Percentiles rank a stretch among this genome's conserved stretches.
These are phyloP conservation scores for Liparis tanakae DNA, from an alignment of 2,797 vertebrate genomes.

Conservation along the genomic window DNA sequence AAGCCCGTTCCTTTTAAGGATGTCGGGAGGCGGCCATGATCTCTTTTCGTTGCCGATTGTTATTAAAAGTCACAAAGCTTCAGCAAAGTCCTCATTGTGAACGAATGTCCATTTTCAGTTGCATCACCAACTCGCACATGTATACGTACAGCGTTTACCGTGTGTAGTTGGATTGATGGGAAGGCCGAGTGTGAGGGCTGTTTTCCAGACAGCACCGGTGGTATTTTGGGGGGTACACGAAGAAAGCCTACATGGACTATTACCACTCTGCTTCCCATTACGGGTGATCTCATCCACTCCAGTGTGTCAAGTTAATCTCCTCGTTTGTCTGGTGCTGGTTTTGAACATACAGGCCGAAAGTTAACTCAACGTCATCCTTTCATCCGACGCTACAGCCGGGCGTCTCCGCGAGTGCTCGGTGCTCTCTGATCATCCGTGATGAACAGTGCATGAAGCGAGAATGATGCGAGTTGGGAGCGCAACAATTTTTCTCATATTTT, in stretches of 20 bases:
- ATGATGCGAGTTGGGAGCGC: neutral
- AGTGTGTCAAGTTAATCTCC: constrained; percentile 51
- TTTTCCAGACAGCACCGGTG: constrained; percentile 58
- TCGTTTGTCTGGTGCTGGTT: constrained; percentile 43
- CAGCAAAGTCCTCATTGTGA: constrained; percentile 59
- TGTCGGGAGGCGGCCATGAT: constrained; percentile 52
- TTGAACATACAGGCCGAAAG: constrained; percentile 20
- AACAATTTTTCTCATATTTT: neutral
- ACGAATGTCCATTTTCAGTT: constrained; percentile 66
- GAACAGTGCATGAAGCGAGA: constrained; percentile 1
- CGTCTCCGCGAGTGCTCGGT: neutral
- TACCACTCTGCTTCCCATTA: constrained; percentile 64
- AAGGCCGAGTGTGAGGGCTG: constrained; percentile 51
- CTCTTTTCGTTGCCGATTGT: constrained; percentile 55
- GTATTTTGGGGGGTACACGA: constrained; percentile 57
- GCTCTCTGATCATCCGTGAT: constrained; percentile 12
- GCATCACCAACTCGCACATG: constrained; percentile 47
- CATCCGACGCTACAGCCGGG: neutral
- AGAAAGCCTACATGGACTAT: constrained; percentile 46
- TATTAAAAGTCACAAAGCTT: constrained; percentile 36
- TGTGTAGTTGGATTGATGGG: constrained; percentile 57
- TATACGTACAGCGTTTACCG: constrained; percentile 51
- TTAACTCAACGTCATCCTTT: constrained; percentile 8
- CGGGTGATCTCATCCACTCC: constrained; percentile 67
- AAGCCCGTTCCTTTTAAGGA: constrained; percentile 39